Evolutionary conservation across 2,113 vertebrate species (phyloP), one percentile per base, ranked within the genome.

Genomic region (Corydoras sp.): DNA sequence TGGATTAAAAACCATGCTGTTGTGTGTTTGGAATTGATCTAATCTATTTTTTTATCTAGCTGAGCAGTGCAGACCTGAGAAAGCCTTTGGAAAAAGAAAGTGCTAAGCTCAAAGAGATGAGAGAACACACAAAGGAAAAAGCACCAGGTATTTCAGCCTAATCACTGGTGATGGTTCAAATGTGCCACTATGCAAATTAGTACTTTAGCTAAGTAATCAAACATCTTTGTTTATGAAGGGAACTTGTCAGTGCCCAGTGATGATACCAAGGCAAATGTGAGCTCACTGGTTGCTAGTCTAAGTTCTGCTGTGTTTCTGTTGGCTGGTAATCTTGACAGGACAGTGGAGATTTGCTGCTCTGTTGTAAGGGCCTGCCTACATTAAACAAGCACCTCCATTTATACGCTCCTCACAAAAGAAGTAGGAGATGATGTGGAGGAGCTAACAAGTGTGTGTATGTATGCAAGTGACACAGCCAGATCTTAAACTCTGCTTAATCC

Each of bases 11-110:
- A 24, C 18, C 18, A 43, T 43, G 35, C 35, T 43, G 1, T 43
- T 43, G 35, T 43, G 35, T 43, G 2, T 43, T 43, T 43, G 35
- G 35, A 5, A 43, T 43, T 5, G 35, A 43, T 43, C 1, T 43
- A 43, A 43, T 43, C 35, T 54, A 0, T 35, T 8, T 13, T 51
- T 9, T 55, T 10, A 65, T 80, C 43, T 59, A 99, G 96, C 80
- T 99, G 56, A 96, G 91, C 85, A 94, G 88, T 15, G 10, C 82
- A 54, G 93, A 96, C 78, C 87, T 98, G 69, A 87, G 87, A 9
- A 89, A 86, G 49, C 91, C 94, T 0, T 82, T 98, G 77, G 90
- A 94, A 81, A 96, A 95, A 81, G 95, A 99, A 80, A 81, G 77
- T 0, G 77, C 88, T 71, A 97, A 94, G 78, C 84, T 98, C 61